These are phyloP conservation scores for Caranx melampygus DNA, from an alignment of 2,113 vertebrate species.

Conservation along the genomic window DNA sequence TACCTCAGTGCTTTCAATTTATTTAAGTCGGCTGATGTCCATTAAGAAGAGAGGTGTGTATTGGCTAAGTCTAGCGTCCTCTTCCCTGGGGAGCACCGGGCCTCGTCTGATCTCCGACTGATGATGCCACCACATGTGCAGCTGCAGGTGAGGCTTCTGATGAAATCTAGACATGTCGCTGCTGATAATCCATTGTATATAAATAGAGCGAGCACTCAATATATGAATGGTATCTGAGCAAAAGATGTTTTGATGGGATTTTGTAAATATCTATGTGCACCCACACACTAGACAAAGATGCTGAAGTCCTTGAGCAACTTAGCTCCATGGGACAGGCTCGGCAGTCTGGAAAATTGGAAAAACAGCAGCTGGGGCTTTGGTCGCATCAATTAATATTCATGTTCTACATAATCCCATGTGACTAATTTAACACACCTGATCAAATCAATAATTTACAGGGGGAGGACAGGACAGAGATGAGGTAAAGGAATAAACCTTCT, in stretches of 20 bases:
- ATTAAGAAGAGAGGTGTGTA: slow-evolving; percentile 60
- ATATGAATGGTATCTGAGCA: slow-evolving; percentile 21
- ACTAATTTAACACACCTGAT: slow-evolving; percentile 80
- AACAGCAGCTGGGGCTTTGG: slow-evolving; percentile 78
- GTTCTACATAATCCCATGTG: slow-evolving; percentile 74
- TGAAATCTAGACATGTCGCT: slow-evolving; percentile 36
- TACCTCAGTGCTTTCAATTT: slow-evolving; percentile 69
- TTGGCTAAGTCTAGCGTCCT: slow-evolving; percentile 32
- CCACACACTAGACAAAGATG: background rate
- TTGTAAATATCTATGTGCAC: slow-evolving; percentile 8
- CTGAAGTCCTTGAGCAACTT: slow-evolving; percentile 18
- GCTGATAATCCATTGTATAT: slow-evolving; percentile 8
- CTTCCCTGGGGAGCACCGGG: slow-evolving; percentile 46
- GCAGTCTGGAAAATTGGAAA: slow-evolving; percentile 66
- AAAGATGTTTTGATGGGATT: slow-evolving; percentile 15
- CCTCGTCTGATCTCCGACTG: slow-evolving; percentile 35
- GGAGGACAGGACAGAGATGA: background rate
- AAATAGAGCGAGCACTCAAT: slow-evolving; percentile 22
- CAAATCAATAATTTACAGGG: slow-evolving; percentile 77
- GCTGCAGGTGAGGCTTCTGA: slow-evolving; percentile 19
- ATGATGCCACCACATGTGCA: slow-evolving; percentile 20
- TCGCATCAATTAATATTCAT: slow-evolving; percentile 80
- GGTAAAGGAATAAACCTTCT: slow-evolving; percentile 49
- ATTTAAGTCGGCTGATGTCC: slow-evolving; percentile 69
- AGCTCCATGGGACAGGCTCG: slow-evolving; percentile 44